Base-by-base conservation (phyloP, 2,888 invertebrate species). In the Teleogryllus oceanicus region DNA sequence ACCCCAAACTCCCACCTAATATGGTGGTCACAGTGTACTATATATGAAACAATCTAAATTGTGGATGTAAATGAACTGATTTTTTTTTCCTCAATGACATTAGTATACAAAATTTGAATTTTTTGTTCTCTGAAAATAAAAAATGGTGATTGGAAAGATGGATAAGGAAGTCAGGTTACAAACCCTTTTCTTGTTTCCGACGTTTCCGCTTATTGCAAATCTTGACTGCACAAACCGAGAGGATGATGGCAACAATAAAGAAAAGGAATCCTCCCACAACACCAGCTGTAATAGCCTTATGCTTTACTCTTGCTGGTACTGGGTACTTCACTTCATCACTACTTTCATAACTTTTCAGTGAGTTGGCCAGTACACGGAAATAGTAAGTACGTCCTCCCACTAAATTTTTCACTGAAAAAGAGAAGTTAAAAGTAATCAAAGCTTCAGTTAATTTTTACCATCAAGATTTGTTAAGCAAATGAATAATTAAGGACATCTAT, bases 101-200 rank as follows among this genome's bases (percentile, higher is more conserved):
- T 37, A 37, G 37, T 37, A 37, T 37, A 37, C 5, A 37, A 37
- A 37, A 37, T 37, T 37, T 37, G 5, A 37, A 37, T 37, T 37
- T 37, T 24, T 37, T 37, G 5, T 37, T 5, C 37, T 8, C 37
- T 37, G 37, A 37, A 37, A 37, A 37, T 37, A 37, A 37, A 8
- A 37, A 37, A 37, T 37, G 1, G 8, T 37, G 37, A 37, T 5
- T 37, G 37, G 37, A 37, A 37, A 37, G 37, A 37, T 37, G 37
- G 37, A 5, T 37, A 37, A 37, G 37, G 37, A 37, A 37, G 37
- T 37, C 37, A 10, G 37, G 51, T 11, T 62, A 75, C 20, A 90
- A 91, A 97, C 98, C 97, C 95, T 97, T 97, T 90, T 97, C 96
- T 89, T 97, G 96, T 93, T 96, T 97, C 91, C 96, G 94, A 86